A percentile compares a stretch with the other conserved stretches of the same genome.
Evolutionary conservation across 1,140 invertebrate species (phyloP).

Genomic region (Gonioctena quinquepunctata): DNA sequence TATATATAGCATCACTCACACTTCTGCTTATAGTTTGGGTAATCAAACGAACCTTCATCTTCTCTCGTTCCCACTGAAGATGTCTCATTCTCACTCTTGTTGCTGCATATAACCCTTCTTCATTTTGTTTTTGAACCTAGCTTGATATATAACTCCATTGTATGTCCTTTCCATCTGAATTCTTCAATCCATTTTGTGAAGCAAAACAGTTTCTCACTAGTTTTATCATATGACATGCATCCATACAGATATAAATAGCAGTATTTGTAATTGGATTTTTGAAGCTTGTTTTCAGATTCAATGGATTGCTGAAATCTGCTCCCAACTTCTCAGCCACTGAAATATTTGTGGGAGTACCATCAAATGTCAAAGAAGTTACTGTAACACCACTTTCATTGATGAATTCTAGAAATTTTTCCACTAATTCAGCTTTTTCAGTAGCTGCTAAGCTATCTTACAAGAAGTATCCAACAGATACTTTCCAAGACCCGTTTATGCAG

Average conservation of each 20-base stretch:
- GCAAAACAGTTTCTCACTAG: conserved; percentile 24
- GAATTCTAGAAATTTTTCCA: conserved; percentile 22
- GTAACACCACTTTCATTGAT: conserved; percentile 11
- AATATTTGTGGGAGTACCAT: conserved; percentile 23
- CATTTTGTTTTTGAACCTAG: conserved; percentile 7
- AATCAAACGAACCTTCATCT: conserved; percentile 16
- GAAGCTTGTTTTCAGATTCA: conserved; percentile 25
- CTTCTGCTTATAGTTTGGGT: conserved; percentile 11
- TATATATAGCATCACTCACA: conserved; percentile 3
- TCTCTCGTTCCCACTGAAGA: conserved; percentile 1
- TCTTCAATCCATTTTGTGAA: neutral
- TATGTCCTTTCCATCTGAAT: conserved; percentile 3
- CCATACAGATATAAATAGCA: conserved; percentile 14
- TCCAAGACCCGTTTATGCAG: conserved; percentile 45
- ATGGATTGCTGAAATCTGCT: conserved; percentile 8
- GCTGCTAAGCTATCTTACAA: conserved; percentile 14
- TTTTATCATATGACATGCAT: conserved; percentile 27
- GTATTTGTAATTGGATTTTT: conserved; percentile 19
- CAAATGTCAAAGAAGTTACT: conserved; percentile 30
- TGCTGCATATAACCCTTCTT: conserved; percentile 13
- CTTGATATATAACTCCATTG: conserved; percentile 13
- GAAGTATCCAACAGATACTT: conserved; percentile 35
- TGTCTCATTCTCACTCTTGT: conserved; percentile 13
- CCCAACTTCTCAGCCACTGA: conserved; percentile 21
- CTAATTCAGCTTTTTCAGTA: conserved; percentile 15